A percentile compares a stretch with the other conserved stretches of the same genome.
These are phyloP conservation scores for Petrocephalus sullivani DNA, from an alignment of 2,797 vertebrate species.

Conservation along the genomic window DNA sequence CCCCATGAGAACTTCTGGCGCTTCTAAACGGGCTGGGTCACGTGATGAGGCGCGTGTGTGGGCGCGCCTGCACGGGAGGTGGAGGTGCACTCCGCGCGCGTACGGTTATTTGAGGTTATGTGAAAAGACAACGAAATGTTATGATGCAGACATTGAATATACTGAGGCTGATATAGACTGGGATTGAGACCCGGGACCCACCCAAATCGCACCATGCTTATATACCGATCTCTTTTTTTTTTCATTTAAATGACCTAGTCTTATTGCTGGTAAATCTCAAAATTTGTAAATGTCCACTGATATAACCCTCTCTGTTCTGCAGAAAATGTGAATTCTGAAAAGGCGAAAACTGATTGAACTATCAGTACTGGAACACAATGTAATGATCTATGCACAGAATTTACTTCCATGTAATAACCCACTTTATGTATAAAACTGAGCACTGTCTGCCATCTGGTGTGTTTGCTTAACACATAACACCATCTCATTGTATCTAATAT, in stretches of 20 bases:
- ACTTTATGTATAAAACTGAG: not conserved
- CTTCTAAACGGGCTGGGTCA: not conserved
- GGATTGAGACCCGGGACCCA: not conserved
- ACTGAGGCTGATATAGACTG: not conserved
- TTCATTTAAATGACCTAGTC: not conserved
- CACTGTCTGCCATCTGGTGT: not conserved
- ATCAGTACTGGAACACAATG: not conserved
- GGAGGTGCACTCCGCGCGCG: not conserved
- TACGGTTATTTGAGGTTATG: not conserved
- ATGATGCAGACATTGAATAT: not conserved
- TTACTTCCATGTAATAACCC: not conserved
- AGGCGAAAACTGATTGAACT: not conserved
- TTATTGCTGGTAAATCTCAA: not conserved
- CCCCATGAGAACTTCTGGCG: conserved; percentile 8
- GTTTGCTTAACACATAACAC: not conserved
- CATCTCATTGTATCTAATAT: not conserved
- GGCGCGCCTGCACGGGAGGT: not conserved
- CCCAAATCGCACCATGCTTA: not conserved
- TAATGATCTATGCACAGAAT: not conserved
- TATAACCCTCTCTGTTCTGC: not conserved
- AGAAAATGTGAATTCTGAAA: not conserved
- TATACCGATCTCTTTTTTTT: not conserved
- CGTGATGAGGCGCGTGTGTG: not conserved
- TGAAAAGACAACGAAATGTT: not conserved
- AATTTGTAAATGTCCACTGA: not conserved